Evolutionary conservation across 2,888 invertebrate species (phyloP), one percentile per base, ranked within the genome.

Genomic region (Mesochorus sp.): DNA sequence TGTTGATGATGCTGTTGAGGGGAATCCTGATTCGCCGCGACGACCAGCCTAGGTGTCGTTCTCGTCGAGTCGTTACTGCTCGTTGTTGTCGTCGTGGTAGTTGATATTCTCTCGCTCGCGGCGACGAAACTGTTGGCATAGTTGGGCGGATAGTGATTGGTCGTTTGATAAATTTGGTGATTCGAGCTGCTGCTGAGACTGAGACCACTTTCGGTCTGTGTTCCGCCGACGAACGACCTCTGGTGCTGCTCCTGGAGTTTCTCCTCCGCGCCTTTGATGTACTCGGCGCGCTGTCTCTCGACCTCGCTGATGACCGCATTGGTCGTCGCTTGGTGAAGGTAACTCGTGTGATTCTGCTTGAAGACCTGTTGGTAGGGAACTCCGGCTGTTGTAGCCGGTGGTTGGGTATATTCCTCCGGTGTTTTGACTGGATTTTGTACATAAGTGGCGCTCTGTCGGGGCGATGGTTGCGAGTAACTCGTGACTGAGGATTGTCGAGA

Each of bases 61-160:
- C 84, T 85, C 80, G 82, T 87, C 0, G 83, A 62, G n/a, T 88
- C 88, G 14, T 81, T 51, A n/a, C n/a, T n/a, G 42, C 53, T 59
- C 12, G 82, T n/a, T n/a, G n/a, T n/a, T n/a, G n/a, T n/a, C n/a
- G n/a, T n/a, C n/a, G n/a, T n/a, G n/a, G n/a, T 77, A 44, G 76
- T 70, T 21, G 72, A 14, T 8, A 76, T 31, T 10, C 76, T 66
- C 12, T 81, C 80, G 37, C 72, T 80, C n/a, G 82, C 80, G 0
- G 87, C 14, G n/a, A n/a, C n/a, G 42, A 88, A 89, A 57, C 83
- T 86, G 51, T 87, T 89, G 1, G 82, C 62, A 70, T 88, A 90
- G 0, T 84, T 76, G 2, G 88, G 68, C 2, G 88, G 83, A 80
- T 87, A 89, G 55, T 89, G 88, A 79, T 82, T 83, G 12, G 87